phyloP scores from a whole-genome alignment of 2,888 invertebrate genomes.

The Amitus sp. region DNA sequence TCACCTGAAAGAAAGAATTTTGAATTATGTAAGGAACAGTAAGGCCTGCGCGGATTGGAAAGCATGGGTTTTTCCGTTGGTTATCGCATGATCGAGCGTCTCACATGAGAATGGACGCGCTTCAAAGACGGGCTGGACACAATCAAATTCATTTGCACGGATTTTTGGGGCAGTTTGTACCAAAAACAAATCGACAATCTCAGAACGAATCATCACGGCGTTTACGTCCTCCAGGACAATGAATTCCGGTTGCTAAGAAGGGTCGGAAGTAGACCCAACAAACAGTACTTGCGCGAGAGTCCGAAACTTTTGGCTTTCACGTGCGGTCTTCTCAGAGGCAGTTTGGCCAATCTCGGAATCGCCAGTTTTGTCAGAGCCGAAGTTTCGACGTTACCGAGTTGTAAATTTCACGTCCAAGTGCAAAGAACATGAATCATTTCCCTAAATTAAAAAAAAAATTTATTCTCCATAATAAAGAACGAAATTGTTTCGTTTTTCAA shows the following conservation, averaged over 20 bases:
- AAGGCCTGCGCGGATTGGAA: conserved; percentile 79
- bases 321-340: conserved; percentile 94
- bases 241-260: conserved; percentile 89
- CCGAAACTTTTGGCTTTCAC: conserved; percentile 94
- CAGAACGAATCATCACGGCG: conserved; percentile 96
- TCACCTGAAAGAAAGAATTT: background rate
- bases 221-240: conserved; percentile 97
- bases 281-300: conserved; percentile 91
- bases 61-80: conserved; percentile 88
- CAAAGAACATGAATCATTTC: conserved; percentile 69
- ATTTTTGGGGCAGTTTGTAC: conserved; percentile 98
- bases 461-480: no score
- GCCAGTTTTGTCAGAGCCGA: conserved; percentile 95
- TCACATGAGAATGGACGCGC: conserved; percentile 91
- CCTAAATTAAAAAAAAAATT: background rate
- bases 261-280: conserved; percentile 78
- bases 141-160: conserved; percentile 98
- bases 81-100: conserved; percentile 83
- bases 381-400: conserved; percentile 90
- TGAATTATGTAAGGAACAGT: conserved; percentile 49
- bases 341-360: conserved; percentile 93
- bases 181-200: conserved; percentile 99
- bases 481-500: no score
- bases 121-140: conserved; percentile 98
- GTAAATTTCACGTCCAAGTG: conserved; percentile 92